A percentile compares a stretch with the other conserved stretches of the same genome.
Conservation (phyloP, 2,113 vertebrate genomes). For the Zosterops pallidus region DNA sequence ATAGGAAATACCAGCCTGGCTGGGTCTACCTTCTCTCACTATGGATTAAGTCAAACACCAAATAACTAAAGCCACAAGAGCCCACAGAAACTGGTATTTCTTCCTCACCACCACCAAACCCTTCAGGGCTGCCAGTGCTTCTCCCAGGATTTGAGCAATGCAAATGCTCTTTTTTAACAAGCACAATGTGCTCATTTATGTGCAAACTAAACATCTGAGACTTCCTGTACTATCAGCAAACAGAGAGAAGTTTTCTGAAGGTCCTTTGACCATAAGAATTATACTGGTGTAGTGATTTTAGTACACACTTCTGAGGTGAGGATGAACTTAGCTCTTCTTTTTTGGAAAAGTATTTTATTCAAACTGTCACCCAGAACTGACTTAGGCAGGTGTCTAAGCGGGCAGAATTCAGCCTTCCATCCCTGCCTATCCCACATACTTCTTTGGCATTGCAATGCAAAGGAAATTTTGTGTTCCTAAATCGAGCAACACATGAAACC, state of each 20-base stretch:
- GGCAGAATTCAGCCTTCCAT: neutral
- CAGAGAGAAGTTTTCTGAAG: neutral
- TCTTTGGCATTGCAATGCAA: neutral
- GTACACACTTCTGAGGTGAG: fast-evolving
- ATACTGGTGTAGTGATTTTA: neutral
- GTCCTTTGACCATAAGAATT: neutral
- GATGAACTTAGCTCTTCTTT: neutral
- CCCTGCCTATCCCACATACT: neutral
- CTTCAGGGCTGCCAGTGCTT: neutral
- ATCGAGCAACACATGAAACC: neutral
- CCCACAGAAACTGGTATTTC: neutral
- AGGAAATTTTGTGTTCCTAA: neutral
- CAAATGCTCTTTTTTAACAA: neutral
- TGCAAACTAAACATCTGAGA: neutral
- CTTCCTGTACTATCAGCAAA: neutral
- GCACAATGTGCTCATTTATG: fast-evolving
- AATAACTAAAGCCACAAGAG: neutral
- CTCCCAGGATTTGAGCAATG: neutral
- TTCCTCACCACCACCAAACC: neutral
- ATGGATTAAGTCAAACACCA: neutral
- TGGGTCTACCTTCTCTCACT: neutral
- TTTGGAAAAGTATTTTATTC: neutral
- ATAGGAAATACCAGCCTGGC: neutral
- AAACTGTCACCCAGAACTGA: neutral
- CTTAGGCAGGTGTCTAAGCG: neutral